Evolutionary conservation across 1,140 invertebrate species (phyloP).

Genomic region (Zeugodacus cucurbitae): DNA sequence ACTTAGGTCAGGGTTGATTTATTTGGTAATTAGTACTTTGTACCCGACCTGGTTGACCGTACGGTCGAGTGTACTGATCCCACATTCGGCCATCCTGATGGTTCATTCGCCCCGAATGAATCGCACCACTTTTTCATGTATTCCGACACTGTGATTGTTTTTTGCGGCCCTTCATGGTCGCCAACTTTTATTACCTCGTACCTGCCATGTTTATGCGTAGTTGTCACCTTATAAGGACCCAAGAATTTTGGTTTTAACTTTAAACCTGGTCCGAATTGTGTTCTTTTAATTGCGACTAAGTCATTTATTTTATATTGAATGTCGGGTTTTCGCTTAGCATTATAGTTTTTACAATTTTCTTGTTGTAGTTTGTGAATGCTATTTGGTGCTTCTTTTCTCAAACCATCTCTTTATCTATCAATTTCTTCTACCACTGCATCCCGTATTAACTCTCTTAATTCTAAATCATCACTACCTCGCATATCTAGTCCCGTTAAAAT

Average conservation of each 20-base stretch:
- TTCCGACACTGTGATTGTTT: slow-evolving; percentile 52
- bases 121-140: slow-evolving; percentile 57
- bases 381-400: too few species aligned
- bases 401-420: too few species aligned
- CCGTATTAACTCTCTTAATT: too few species aligned
- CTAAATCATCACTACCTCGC: slow-evolving; percentile 40
- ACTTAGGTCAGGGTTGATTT: too few species aligned
- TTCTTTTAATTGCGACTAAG: not conserved
- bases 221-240: not conserved
- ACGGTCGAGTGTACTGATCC: not conserved
- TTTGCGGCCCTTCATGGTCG: slow-evolving; percentile 50
- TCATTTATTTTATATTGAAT: not conserved
- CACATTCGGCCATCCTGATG: slow-evolving; percentile 41
- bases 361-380: too few species aligned
- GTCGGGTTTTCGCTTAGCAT: not conserved
- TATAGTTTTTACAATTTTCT: not conserved
- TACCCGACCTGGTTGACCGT: not conserved
- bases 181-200: slow-evolving; percentile 48
- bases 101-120: slow-evolving; percentile 43
- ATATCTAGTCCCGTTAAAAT: slow-evolving; percentile 56
- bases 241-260: not conserved
- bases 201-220: too few species aligned
- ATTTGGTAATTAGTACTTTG: too few species aligned
- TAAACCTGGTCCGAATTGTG: not conserved
- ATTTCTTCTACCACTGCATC: too few species aligned